Evolutionary conservation across 2,888 invertebrate species (phyloP).

Genomic region (Athalia circularis): DNA sequence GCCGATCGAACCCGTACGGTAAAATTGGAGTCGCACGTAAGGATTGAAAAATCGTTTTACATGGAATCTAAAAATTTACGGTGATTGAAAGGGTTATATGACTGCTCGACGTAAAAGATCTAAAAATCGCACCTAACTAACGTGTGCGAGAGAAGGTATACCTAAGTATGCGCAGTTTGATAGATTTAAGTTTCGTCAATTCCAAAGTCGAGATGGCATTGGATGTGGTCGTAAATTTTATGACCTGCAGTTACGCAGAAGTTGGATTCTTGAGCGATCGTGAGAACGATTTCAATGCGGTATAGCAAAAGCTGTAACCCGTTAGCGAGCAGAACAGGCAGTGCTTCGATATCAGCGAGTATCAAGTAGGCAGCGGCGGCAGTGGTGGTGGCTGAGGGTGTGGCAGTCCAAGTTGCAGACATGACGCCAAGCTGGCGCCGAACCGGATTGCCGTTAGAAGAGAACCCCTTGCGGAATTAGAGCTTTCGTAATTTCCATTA

Average conservation of each 20-base stretch:
- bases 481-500: constrained; percentile 49
- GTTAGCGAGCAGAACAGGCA: constrained; percentile 14
- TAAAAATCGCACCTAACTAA: no score
- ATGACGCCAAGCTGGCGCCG: constrained; percentile 44
- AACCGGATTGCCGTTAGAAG: constrained; percentile 26
- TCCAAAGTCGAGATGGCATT: background rate
- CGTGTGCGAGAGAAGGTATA: no score
- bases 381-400: constrained; percentile 24
- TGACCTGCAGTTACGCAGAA: background rate
- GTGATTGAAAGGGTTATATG: no score
- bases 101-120: no score
- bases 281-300: constrained; percentile 9
- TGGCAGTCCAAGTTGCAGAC: constrained; percentile 34
- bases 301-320: constrained; percentile 27
- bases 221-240: no score
- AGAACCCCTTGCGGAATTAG: constrained; percentile 1
- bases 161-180: background rate
- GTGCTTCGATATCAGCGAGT: constrained; percentile 16
- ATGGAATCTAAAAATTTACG: background rate
- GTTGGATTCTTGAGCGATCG: background rate
- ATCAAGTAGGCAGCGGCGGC: background rate
- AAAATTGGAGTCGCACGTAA: background rate
- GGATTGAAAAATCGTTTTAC: background rate
- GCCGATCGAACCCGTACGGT: no score
- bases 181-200: background rate